Evolutionary conservation across 2,113 vertebrate genomes (phyloP), one percentile per base, ranked within the genome.

Genomic region (Aspidoscelis tigris): DNA sequence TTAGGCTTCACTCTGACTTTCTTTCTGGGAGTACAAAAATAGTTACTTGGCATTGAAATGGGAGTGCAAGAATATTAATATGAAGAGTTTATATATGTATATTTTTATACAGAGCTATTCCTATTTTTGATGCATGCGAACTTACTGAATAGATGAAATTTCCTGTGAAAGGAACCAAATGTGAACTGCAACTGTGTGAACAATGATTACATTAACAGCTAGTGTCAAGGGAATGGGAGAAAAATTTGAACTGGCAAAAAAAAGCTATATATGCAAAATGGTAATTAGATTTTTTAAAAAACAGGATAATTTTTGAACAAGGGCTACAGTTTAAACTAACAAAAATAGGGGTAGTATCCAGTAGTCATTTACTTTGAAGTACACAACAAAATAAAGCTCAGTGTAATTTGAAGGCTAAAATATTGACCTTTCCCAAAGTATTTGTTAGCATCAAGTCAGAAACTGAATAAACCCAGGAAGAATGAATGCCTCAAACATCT

Each of bases 401-500:
- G 43, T 43, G 0, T 16, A 53, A 80, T 85, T 78, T 41, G 10
- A 41, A 39, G 47, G 22, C 39, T n/a, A 7, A 1, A 39, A 50
- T 11, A 39, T 0, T 0, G 84, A 73, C 65, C 24, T 41, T 61
- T 43, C 20, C 18, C 14, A 64, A 69, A 22, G 53, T 66, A 81
- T 0, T 55, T 66, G 81, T 0, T 50, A 47, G 18, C 86, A 91
- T 71, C 33, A 58, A 71, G 18, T 71, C 21, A 72, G 58, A 12
- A 1, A 0, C 39, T 41, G 16, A 80, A 77, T 73, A 86, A 4
- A 3, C 72, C 0, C 0, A 0, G 0, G 1, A 41, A 7, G 70
- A 18, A 39, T 24, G 1, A 3, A 7, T 80, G 58, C 75, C 20
- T 72, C 85, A 74, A 80, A 72, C 80, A 68, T 70, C 44, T n/a